phyloP scores from a whole-genome alignment of 2,797 vertebrate species.

The Lithobates pipiens region DNA sequence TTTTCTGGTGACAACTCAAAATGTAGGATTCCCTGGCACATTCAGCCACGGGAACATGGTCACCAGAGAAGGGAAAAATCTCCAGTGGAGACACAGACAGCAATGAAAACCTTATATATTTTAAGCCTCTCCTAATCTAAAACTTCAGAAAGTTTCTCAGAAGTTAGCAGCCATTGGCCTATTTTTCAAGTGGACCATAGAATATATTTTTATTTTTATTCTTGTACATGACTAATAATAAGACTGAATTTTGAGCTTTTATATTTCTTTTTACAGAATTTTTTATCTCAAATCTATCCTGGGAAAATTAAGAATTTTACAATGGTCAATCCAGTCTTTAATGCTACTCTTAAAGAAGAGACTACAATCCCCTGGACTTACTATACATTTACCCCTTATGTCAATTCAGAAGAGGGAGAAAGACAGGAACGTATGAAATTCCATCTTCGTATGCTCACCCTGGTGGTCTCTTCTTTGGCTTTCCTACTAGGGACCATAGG shows the following conservation, averaged over 20 bases:
- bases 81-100: no score
- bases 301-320: background rate
- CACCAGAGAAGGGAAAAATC: no score
- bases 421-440: background rate
- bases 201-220: no score
- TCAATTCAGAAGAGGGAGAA: background rate
- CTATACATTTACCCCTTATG: background rate
- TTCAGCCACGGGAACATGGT: no score
- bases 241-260: background rate
- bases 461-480: conserved; percentile 78
- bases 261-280: background rate
- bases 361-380: background rate
- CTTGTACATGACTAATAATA: no score
- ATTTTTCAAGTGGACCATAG: no score
- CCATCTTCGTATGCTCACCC: conserved; percentile 54
- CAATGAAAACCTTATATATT: no score
- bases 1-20: no score
- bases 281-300: background rate
- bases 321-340: background rate
- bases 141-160: no score
- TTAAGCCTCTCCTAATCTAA: no score
- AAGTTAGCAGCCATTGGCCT: no score
- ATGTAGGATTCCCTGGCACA: no score
- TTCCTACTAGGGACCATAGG: conserved; percentile 81
- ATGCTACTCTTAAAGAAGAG: background rate